Percentiles rank a stretch among this genome's conserved stretches.
Evolutionary conservation across 2,888 invertebrate genomes (phyloP).

Genomic region (Mythimna albipuncta): DNA sequence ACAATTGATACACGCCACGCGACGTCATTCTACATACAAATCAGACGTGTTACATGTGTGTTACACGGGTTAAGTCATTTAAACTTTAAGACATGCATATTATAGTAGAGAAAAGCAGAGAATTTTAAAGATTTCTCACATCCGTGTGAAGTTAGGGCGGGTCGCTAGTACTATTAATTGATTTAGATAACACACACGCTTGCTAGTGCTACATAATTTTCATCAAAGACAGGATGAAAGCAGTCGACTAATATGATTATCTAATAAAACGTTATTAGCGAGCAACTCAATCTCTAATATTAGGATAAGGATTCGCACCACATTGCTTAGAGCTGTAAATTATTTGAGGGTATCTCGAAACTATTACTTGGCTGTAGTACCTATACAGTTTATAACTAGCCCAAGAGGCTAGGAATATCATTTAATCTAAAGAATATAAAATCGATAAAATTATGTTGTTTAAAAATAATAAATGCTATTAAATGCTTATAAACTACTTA

Average conservation of each 20-base stretch:
- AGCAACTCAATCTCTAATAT: conserved; percentile 19
- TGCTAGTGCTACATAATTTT: not conserved
- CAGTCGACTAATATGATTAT: not conserved
- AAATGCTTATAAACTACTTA: no score
- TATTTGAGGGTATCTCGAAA: not conserved
- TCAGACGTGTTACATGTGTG: no score
- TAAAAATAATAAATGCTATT: no score
- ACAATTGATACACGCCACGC: no score
- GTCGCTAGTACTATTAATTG: not conserved
- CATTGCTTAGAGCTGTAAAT: conserved; percentile 13
- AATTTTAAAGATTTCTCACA: no score
- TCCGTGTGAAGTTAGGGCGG: no score
- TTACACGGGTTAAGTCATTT: no score
- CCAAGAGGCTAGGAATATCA: not conserved
- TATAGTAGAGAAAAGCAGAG: no score
- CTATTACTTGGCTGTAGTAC: not conserved
- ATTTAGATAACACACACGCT: not conserved
- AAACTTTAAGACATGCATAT: no score
- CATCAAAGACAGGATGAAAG: not conserved
- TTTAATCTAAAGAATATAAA: not conserved
- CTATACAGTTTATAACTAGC: not conserved
- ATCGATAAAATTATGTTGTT: no score
- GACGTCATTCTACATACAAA: no score
- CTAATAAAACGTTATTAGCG: conserved; percentile 11
- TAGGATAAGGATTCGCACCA: conserved; percentile 19